Conservation (phyloP, 2,888 invertebrate genomes). For the Andrena minutula region DNA sequence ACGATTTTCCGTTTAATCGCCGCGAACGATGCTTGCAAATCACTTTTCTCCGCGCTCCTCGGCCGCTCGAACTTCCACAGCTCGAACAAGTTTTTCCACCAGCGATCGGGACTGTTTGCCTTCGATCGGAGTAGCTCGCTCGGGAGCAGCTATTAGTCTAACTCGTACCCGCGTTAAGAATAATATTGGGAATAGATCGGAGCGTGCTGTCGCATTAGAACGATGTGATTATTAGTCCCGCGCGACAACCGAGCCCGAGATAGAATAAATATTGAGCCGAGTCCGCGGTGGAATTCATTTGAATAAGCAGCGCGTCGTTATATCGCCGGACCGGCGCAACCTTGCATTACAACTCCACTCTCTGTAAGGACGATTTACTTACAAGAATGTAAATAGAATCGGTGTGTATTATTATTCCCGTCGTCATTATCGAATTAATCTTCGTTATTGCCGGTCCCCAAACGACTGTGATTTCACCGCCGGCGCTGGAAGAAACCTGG, state of each 20-base stretch:
- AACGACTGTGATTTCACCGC: conserved; percentile 10
- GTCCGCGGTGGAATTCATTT: conserved; percentile 49
- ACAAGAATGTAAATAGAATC: conserved; percentile 21
- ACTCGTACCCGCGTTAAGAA: conserved; percentile 49
- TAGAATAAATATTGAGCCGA: conserved; percentile 57
- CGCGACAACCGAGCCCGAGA: conserved; percentile 56
- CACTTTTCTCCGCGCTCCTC: conserved; percentile 2
- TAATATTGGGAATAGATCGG: conserved; percentile 63
- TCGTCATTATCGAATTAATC: conserved; percentile 57
- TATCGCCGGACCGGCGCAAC: conserved; percentile 47
- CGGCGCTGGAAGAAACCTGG: conserved; percentile 14
- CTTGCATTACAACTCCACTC: conserved; percentile 31
- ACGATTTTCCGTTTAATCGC: no score
- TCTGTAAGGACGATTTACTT: conserved; percentile 34
- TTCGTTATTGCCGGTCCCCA: conserved; percentile 28
- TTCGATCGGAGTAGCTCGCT: conserved; percentile 19
- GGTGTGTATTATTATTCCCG: conserved; percentile 18
- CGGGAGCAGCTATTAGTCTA: conserved; percentile 31
- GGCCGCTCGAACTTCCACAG: neutral
- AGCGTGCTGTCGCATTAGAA: conserved; percentile 40
- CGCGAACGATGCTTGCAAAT: conserved; percentile 38
- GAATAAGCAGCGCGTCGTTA: conserved; percentile 64
- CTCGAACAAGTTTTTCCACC: conserved; percentile 41
- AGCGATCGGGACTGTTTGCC: conserved; percentile 44
- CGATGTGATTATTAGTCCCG: conserved; percentile 52